Evolutionary conservation across 2,797 vertebrate species (phyloP).

Genomic region (Mormyrus proboscirostris): DNA sequence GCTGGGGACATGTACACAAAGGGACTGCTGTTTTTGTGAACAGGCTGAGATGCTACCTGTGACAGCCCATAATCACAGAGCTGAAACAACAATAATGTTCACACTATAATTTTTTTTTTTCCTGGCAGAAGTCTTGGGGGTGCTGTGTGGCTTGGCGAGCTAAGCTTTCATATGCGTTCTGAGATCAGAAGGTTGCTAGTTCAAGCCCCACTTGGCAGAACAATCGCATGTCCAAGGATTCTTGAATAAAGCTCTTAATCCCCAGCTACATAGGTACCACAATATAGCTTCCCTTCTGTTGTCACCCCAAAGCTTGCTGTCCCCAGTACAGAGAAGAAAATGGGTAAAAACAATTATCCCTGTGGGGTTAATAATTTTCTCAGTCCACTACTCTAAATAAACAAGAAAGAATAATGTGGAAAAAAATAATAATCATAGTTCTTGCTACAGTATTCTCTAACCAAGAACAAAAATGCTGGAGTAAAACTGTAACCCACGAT

Average conservation of each 20-base stretch:
- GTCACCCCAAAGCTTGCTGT: neutral
- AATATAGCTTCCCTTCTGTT: neutral
- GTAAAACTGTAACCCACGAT: neutral
- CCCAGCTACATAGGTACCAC: neutral
- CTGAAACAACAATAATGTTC: neutral
- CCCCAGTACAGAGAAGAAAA: neutral
- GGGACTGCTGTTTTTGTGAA: neutral
- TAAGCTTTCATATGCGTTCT: neutral
- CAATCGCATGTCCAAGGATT: neutral
- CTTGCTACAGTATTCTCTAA: neutral
- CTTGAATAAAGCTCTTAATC: neutral
- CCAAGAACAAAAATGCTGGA: neutral
- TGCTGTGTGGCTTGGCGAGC: neutral
- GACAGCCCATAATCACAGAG: neutral
- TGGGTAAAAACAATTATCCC: neutral
- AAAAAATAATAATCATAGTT: neutral
- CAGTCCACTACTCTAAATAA: neutral
- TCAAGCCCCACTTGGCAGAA: neutral
- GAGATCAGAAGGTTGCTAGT: neutral
- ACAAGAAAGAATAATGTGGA: neutral
- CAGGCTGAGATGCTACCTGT: neutral
- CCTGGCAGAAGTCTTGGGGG: neutral
- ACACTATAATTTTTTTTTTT: neutral
- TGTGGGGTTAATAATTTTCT: neutral
- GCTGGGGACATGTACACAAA: neutral